These are phyloP conservation scores for Holothuria scabra DNA, from an alignment of 53 echinoderm and acorn worm species.

Conservation along the genomic window DNA sequence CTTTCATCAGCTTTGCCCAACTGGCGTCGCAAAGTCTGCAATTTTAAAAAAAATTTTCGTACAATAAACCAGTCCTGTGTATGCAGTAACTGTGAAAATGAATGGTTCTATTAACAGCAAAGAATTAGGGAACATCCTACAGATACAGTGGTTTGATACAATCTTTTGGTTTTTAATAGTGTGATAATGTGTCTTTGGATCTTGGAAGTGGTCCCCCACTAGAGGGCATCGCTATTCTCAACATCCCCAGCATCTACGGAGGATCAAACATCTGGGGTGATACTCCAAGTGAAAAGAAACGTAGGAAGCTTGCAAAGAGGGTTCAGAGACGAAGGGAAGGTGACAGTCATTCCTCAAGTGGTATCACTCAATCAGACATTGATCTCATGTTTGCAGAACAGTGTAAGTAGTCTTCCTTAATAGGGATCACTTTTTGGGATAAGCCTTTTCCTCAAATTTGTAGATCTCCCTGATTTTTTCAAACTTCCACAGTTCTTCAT, in stretches of 20 bases:
- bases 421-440: no score
- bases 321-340: slow-evolving; percentile 81
- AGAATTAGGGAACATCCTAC: no score
- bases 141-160: no score
- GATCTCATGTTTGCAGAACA: slow-evolving; percentile 94
- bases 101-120: no score
- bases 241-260: slow-evolving; percentile 98
- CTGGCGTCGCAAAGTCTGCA: no score
- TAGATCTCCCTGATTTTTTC: no score
- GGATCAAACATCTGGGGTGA: slow-evolving; percentile 99
- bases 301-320: slow-evolving; percentile 81
- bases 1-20: no score
- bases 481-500: no score
- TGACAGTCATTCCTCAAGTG: slow-evolving; percentile 74
- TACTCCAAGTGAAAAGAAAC: slow-evolving; percentile 90
- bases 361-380: slow-evolving; percentile 79
- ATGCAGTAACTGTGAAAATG: no score
- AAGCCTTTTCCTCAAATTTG: no score
- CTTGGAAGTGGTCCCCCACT: slow-evolving; percentile 93
- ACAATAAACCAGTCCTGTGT: no score
- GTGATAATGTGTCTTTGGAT: slow-evolving; percentile 96
- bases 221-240: slow-evolving; percentile 93
- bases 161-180: slow-evolving; percentile 51
- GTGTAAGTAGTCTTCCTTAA: slow-evolving; percentile 65
- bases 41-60: no score